Conservation (phyloP, 2,888 invertebrate species). For the Caenorhabditis uteleia region DNA sequence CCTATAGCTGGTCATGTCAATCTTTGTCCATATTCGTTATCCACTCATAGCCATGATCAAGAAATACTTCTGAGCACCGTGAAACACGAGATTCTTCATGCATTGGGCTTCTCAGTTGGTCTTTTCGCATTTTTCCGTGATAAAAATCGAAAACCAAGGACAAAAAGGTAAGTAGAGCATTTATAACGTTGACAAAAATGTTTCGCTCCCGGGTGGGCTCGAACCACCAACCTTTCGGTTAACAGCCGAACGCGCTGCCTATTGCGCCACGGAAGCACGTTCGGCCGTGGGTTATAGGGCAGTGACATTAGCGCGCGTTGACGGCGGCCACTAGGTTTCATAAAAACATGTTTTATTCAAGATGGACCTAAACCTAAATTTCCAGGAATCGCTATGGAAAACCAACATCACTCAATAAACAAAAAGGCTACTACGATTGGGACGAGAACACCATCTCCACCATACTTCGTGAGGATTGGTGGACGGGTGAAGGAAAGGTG, state of each 20-base stretch:
- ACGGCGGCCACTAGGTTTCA: too few species aligned
- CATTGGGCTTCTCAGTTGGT: slow-evolving; percentile 93
- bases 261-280: slow-evolving; percentile 55
- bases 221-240: slow-evolving; percentile 70
- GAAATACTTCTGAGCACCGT: slow-evolving; percentile 74
- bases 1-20: slow-evolving; percentile 99
- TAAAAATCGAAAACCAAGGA: slow-evolving; percentile 75
- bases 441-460: slow-evolving; percentile 85
- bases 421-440: slow-evolving; percentile 80
- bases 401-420: slow-evolving; percentile 58
- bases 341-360: slow-evolving; percentile 3
- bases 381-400: slow-evolving; percentile 63
- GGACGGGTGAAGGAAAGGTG: slow-evolving; percentile 80
- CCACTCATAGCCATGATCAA: slow-evolving; percentile 85
- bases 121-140: slow-evolving; percentile 95
- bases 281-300: not conserved
- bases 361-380: too few species aligned
- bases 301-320: not conserved
- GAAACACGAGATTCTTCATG: slow-evolving; percentile 92
- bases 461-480: slow-evolving; percentile 79
- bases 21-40: slow-evolving; percentile 91
- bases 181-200: slow-evolving; percentile 4
- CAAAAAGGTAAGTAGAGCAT: slow-evolving; percentile 57
- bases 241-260: slow-evolving; percentile 69
- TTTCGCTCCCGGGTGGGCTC: slow-evolving; percentile 75